Evolutionary conservation across 2,888 invertebrate genomes (phyloP).

Genomic region (Cheilosia variabilis): DNA sequence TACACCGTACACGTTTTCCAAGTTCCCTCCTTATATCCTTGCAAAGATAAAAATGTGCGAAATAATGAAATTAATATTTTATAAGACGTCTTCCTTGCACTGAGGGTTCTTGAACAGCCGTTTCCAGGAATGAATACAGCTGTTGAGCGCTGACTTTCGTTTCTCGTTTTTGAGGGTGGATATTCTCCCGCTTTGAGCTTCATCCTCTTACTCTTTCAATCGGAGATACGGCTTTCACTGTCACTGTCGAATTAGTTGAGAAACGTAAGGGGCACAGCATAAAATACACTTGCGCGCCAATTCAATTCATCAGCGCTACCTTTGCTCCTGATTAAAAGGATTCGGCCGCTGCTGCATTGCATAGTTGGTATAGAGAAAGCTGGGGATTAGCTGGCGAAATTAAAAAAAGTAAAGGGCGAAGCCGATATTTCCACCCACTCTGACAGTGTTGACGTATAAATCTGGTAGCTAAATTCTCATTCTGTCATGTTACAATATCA

Average conservation of each 20-base stretch:
- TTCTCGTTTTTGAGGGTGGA: not conserved
- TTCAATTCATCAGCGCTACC: conserved; percentile 52
- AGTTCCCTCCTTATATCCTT: not conserved
- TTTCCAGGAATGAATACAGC: not conserved
- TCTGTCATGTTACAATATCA: conserved; percentile 45
- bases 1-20: not conserved
- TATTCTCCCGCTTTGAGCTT: not conserved
- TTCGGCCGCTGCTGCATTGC: conserved; percentile 15
- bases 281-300: conserved; percentile 36
- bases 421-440: not conserved
- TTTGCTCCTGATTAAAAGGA: conserved; percentile 44
- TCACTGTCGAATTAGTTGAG: conserved; percentile 10
- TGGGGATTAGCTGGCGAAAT: conserved; percentile 45
- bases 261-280: not conserved
- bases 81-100: not conserved
- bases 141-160: not conserved
- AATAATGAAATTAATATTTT: conserved; percentile 25
- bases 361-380: conserved; percentile 13
- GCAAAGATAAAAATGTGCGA: conserved; percentile 3
- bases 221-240: not conserved
- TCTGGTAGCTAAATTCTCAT: conserved; percentile 48
- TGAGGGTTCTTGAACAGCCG: not conserved
- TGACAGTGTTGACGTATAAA: conserved; percentile 46
- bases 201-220: not conserved
- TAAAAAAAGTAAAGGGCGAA: conserved; percentile 12